Evolutionary conservation across 1,140 invertebrate species (phyloP), one percentile per base, ranked within the genome.

Genomic region (Asbolus verrucosus): DNA sequence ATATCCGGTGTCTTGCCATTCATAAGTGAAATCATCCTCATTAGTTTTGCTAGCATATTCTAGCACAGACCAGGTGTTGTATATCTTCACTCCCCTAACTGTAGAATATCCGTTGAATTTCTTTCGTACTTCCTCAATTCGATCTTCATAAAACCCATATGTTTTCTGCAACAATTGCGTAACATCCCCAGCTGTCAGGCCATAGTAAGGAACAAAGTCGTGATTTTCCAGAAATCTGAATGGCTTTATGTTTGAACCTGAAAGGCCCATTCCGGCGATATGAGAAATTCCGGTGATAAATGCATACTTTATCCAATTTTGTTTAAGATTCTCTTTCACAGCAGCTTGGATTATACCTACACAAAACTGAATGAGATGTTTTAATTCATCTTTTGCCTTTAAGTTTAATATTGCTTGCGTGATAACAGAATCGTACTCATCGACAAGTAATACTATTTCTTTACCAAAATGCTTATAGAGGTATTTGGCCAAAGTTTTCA

Each of bases 211-310:
- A 38, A 38, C 36, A 38, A 38, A 38, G 11, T 0, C 0, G 36
- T 38, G 36, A 38, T 38, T 38, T 38, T 38, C 36, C 36, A 38
- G 36, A 38, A 38, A 38, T 38, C 36, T 38, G 36, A 1, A 38
- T 43, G 39, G 39, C 39, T 43, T 43, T 43, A 43, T 43, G 39
- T 43, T 43, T 43, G 39, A 43, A 43, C 11, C 11, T 2, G 39
- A 43, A 16, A 43, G 39, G 15, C 39, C 14, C 39, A 43, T 43
- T 43, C 39, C 14, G 4, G 13, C 18, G 15, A 43, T 43, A 43
- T 38, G 36, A 13, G 36, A 38, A 38, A 38, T 38, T 38, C n/a
- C 14, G 4, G 13, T 43, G 15, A 43, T 43, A 43, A 43, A 43
- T 43, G 39, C 39, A 43, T 43, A 43, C 15, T 43, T 4, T 1